A percentile compares a stretch with the other conserved stretches of the same genome.
Conservation (phyloP, 2,888 invertebrate genomes). For the Himalopsyche kuldschensis region DNA sequence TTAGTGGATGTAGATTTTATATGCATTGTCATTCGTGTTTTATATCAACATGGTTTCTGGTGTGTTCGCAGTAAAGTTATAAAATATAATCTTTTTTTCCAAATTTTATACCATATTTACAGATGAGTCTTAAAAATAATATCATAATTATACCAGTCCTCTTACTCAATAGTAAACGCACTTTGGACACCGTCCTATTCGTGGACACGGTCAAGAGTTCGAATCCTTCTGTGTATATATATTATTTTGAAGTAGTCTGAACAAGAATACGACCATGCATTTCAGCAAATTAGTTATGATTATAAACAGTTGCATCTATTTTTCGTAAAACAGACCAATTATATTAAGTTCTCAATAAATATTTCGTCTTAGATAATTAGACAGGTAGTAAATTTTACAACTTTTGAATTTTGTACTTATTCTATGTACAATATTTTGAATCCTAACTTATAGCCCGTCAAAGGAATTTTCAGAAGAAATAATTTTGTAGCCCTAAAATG, state of each 20-base stretch:
- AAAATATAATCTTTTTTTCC: too few relatives aligned
- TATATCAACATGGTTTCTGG: neutral
- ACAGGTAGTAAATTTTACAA: neutral
- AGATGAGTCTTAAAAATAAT: too few relatives aligned
- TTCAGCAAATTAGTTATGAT: too few relatives aligned
- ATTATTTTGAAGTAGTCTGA: too few relatives aligned
- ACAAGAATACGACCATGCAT: too few relatives aligned
- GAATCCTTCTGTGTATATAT: too few relatives aligned
- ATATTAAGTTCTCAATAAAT: neutral
- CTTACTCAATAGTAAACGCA: too few relatives aligned
- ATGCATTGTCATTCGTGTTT: neutral
- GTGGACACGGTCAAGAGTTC: too few relatives aligned
- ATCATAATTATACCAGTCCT: too few relatives aligned
- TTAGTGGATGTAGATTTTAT: neutral
- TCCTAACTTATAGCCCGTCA: neutral
- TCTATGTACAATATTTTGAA: neutral
- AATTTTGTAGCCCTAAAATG: neutral
- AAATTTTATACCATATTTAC: too few relatives aligned
- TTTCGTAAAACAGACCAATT: neutral
- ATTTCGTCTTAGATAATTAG: neutral
- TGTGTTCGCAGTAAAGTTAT: neutral
- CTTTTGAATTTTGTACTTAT: neutral
- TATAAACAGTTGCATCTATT: too few relatives aligned
- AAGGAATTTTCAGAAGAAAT: neutral
- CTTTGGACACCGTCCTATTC: too few relatives aligned